Percentiles rank a stretch among this genome's conserved stretches.
Conservation (phyloP, 1,140 invertebrate genomes). For the Drosophila neocordata region DNA sequence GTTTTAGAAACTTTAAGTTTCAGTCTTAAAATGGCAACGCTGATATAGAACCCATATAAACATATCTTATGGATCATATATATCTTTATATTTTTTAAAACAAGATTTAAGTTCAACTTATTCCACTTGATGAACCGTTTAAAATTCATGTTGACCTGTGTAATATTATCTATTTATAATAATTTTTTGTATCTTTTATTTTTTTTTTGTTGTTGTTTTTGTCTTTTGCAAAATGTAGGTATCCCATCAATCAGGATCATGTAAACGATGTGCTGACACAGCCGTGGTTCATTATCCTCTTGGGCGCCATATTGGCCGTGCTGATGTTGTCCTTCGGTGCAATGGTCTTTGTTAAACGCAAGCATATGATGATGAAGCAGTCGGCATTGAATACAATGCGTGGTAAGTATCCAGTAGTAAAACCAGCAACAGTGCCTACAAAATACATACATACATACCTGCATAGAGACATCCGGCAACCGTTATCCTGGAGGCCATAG, state of each 20-base stretch:
- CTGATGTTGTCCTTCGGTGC: constrained; percentile 88
- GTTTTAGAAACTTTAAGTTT: too few relatives aligned
- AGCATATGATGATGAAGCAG: constrained; percentile 83
- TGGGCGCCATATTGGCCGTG: constrained; percentile 88
- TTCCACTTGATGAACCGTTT: not conserved
- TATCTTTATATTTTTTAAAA: too few relatives aligned
- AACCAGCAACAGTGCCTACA: too few relatives aligned
- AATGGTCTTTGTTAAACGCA: constrained; percentile 85
- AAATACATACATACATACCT: too few relatives aligned
- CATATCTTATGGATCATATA: too few relatives aligned
- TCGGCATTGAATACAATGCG: constrained; percentile 79
- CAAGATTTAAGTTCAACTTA: too few relatives aligned
- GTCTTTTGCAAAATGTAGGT: constrained; percentile 70
- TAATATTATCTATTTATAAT: constrained; percentile 33
- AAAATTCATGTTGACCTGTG: not conserved
- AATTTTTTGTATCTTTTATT: too few relatives aligned
- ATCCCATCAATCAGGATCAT: constrained; percentile 84
- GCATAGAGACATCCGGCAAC: not conserved
- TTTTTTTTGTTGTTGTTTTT: not conserved
- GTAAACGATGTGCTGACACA: constrained; percentile 85
- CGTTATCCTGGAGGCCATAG: constrained; percentile 3
- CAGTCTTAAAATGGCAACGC: too few relatives aligned
- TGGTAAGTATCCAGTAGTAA: constrained; percentile 61
- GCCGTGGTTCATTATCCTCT: constrained; percentile 89
- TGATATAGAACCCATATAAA: too few relatives aligned